These are phyloP conservation scores for Notodonta dromedarius DNA, from an alignment of 2,888 invertebrate species.

Conservation along the genomic window DNA sequence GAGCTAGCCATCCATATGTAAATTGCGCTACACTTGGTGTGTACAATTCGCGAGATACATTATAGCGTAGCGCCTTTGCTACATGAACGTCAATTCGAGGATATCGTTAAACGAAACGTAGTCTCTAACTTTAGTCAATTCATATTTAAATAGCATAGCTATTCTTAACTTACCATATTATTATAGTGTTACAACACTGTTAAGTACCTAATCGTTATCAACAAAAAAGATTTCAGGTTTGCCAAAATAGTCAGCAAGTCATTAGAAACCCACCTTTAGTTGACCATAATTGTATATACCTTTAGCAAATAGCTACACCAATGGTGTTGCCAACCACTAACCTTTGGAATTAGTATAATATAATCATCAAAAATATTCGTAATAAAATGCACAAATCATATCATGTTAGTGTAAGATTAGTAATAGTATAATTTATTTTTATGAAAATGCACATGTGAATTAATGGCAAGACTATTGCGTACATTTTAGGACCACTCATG, in stretches of 20 bases:
- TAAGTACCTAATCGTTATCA: slow-evolving; percentile 14
- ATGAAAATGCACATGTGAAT: slow-evolving; percentile 45
- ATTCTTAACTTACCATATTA: slow-evolving; percentile 26
- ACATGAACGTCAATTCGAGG: background rate
- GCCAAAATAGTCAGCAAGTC: slow-evolving; percentile 25
- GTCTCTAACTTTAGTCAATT: slow-evolving; percentile 40
- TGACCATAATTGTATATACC: slow-evolving; percentile 16
- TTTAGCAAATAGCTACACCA: slow-evolving; percentile 9
- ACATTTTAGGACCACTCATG: background rate
- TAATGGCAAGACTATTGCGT: slow-evolving; percentile 4
- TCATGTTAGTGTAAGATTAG: slow-evolving; percentile 65
- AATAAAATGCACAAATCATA: slow-evolving; percentile 66
- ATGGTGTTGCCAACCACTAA: slow-evolving; percentile 12
- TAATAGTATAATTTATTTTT: slow-evolving; percentile 48
- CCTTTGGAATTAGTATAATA: slow-evolving; percentile 24
- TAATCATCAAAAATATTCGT: slow-evolving; percentile 27
- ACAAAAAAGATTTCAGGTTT: slow-evolving; percentile 30
- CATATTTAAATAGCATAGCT: slow-evolving; percentile 44
- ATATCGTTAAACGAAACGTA: slow-evolving; percentile 31
- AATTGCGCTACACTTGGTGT: too few relatives aligned
- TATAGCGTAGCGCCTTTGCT: too few relatives aligned
- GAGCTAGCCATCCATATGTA: too few relatives aligned
- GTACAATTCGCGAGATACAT: too few relatives aligned
- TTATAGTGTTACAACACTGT: slow-evolving; percentile 16
- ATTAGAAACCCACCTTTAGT: background rate